Percentiles rank a stretch among this genome's conserved stretches.
Conservation (phyloP, 1,140 invertebrate species). For the Psix sp. region DNA sequence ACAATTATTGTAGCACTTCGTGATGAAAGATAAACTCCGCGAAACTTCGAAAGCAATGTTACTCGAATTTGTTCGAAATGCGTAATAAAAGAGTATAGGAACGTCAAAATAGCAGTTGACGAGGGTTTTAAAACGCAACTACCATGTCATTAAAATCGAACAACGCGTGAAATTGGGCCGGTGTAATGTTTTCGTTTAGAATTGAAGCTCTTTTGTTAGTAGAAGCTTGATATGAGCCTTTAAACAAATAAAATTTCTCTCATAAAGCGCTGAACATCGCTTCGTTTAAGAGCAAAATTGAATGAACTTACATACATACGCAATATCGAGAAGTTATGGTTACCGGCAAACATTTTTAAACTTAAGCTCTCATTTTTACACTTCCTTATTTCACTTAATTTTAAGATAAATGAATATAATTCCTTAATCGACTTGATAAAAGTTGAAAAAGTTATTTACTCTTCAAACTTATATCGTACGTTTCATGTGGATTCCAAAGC, state of each 20-base stretch:
- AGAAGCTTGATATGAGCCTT: not conserved
- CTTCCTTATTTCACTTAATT: too few species aligned
- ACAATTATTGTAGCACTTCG: conserved; percentile 42
- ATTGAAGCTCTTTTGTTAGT: conserved; percentile 7
- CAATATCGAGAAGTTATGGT: too few species aligned
- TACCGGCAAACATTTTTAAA: too few species aligned
- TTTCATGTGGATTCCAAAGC: too few species aligned
- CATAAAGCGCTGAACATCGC: too few species aligned
- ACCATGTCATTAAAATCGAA: conserved; percentile 30
- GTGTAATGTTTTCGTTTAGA: conserved; percentile 22
- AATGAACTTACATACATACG: too few species aligned
- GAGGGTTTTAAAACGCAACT: conserved; percentile 25
- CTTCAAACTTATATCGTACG: too few species aligned
- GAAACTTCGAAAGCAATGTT: conserved; percentile 31
- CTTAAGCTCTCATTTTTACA: too few species aligned
- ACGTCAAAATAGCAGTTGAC: conserved; percentile 34
- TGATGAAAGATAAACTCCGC: conserved; percentile 44
- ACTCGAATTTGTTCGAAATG: conserved; percentile 26
- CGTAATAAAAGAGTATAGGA: conserved; percentile 45
- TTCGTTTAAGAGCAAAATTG: too few species aligned
- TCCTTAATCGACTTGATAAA: too few species aligned
- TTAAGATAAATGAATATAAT: too few species aligned
- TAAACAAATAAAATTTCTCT: not conserved
- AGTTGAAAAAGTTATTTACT: too few species aligned
- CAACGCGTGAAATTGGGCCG: conserved; percentile 22